Conservation (phyloP, 2,113 vertebrate species). For the Catharus minimus region DNA sequence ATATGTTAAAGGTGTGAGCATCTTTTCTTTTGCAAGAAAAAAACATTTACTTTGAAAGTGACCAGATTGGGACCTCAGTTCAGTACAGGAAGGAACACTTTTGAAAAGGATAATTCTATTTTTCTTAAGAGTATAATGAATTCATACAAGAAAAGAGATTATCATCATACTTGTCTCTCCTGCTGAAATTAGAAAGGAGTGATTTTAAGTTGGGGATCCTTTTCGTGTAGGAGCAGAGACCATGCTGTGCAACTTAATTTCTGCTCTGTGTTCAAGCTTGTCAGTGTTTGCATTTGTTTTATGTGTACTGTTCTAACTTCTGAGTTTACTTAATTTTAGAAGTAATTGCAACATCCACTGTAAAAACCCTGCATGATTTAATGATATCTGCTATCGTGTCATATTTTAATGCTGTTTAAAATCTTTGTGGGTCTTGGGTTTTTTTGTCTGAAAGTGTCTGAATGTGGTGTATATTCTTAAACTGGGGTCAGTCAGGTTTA, state of each 20-base stretch:
- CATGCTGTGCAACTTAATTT: background rate
- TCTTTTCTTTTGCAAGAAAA: background rate
- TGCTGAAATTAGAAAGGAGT: background rate
- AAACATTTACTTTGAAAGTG: background rate
- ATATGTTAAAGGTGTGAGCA: background rate
- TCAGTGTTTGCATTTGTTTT: background rate
- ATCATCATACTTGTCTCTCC: background rate
- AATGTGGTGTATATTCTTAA: background rate
- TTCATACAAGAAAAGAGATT: background rate
- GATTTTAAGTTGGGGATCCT: background rate
- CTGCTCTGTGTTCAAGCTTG: background rate
- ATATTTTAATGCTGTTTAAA: background rate
- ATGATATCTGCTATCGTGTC: background rate
- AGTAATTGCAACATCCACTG: background rate
- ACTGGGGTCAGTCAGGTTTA: background rate
- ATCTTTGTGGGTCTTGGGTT: background rate
- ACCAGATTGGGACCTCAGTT: background rate
- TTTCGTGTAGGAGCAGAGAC: background rate
- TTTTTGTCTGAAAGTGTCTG: background rate
- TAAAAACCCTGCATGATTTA: background rate
- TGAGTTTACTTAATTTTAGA: background rate
- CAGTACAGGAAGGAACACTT: background rate
- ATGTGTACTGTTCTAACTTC: background rate
- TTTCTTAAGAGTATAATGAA: background rate
- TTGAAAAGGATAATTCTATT: background rate